A percentile compares a stretch with the other conserved stretches of the same genome.
Evolutionary conservation across 1,140 invertebrate genomes (phyloP).

Genomic region (Teleogryllus occipitalis): DNA sequence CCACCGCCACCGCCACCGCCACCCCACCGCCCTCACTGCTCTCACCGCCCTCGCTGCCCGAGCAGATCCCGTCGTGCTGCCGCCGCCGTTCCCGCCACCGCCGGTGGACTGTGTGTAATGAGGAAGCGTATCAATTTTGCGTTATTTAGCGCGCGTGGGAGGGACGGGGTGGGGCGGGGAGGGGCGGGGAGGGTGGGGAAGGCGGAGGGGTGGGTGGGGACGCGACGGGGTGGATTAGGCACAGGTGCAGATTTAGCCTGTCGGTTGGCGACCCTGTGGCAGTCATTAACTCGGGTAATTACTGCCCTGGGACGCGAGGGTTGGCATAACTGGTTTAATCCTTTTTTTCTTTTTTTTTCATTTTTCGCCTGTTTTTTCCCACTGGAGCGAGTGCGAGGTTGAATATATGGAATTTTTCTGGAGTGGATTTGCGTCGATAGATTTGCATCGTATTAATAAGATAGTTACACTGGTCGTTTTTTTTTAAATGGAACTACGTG

Average conservation of each 20-base stretch:
- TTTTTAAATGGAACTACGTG: not conserved
- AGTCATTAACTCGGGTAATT: slow-evolving; percentile 4
- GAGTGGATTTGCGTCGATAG: not conserved
- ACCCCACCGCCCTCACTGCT: no score
- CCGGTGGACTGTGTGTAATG: not conserved
- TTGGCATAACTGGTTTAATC: slow-evolving; percentile 1
- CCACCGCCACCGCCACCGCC: not conserved
- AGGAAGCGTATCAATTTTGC: not conserved
- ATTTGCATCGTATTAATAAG: not conserved
- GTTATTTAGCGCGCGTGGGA: not conserved
- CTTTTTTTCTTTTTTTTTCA: not conserved
- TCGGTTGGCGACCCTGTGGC: not conserved
- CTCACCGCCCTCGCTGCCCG: no score
- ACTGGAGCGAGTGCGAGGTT: not conserved
- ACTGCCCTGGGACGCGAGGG: not conserved
- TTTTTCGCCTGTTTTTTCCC: not conserved
- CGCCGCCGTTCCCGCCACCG: no score
- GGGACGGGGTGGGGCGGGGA: no score
- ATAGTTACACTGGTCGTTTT: not conserved
- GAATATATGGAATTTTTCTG: not conserved
- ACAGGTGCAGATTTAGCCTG: not conserved
- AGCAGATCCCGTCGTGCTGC: no score
- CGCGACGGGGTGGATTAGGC: not conserved
- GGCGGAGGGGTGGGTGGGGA: not conserved
- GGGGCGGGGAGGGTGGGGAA: not conserved